Evolutionary conservation across 2,888 invertebrate genomes (phyloP), one percentile per base, ranked within the genome.

Genomic region (Plebejus anna): DNA sequence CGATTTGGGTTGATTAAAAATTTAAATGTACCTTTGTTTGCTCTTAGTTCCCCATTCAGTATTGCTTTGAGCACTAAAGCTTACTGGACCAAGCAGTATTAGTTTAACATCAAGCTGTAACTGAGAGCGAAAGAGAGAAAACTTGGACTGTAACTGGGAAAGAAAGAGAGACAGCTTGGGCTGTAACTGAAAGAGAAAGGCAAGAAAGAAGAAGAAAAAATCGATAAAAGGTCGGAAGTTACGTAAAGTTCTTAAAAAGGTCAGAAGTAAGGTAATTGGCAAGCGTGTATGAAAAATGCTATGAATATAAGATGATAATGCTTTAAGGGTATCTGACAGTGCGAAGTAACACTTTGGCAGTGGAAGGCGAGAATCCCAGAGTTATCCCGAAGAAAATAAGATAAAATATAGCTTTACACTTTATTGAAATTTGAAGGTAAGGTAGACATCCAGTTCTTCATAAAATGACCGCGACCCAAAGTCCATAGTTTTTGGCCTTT

Each of bases 1-100:
- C 73, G 32, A 73, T 73, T 51, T 73, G 13, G 28, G 47, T 73
- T 73, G 9, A 38, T 71, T 42, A 71, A 71, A 71, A 71, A 42
- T 42, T 71, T 42, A 42, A 71, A 71, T 42, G 9, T 22, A 71
- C 42, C 32, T 36, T 66, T 66, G 32, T 66, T 66, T 66, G 13
- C 32, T 36, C 13, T 0, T 66, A 32, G 11, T 36, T 66, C 32
- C 6, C 32, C 4, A 6, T 66, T 32, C 66, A 5, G 13, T 66
- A 66, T 36, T 66, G 32, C 32, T 13, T 32, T 66, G 32, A 32
- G 32, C 32, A 66, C 32, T 32, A 13, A 36, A 16, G 32, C 32
- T 36, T 66, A 61, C 61, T 28, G 28, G 59, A 61, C 59, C 32
- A 32, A 22, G 22, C 4, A 32, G 32, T 66, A 36, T 36, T 61